Conservation (phyloP, 2,888 invertebrate species). For the Polyommatus icarus region DNA sequence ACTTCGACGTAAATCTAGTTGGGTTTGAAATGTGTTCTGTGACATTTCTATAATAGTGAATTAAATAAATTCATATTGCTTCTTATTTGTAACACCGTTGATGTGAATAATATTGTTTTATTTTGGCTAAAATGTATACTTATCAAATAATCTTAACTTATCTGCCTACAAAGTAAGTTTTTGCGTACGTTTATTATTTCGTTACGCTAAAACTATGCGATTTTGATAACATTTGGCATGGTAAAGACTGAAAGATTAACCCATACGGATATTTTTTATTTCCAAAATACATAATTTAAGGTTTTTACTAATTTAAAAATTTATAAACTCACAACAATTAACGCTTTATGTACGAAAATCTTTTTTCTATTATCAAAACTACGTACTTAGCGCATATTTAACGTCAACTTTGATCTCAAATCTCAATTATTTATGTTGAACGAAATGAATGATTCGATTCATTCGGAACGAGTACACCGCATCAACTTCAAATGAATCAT, state of each 20-base stretch:
- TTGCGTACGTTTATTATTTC: background rate
- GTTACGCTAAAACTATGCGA: too few relatives aligned
- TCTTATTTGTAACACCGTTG: background rate
- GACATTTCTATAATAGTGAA: slow-evolving; percentile 19
- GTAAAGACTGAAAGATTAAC: too few relatives aligned
- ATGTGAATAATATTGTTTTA: background rate
- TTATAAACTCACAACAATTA: background rate
- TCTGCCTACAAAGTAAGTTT: background rate
- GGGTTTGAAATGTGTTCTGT: slow-evolving; percentile 15
- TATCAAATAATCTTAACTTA: too few relatives aligned
- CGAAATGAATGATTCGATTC: slow-evolving; percentile 4
- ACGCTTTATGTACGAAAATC: background rate
- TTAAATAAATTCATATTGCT: background rate
- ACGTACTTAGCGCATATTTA: background rate
- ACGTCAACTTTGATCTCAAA: background rate
- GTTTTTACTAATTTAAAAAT: background rate
- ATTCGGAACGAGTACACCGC: slow-evolving; percentile 8
- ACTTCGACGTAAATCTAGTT: slow-evolving; percentile 51
- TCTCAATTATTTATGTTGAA: slow-evolving; percentile 10
- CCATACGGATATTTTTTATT: too few relatives aligned
- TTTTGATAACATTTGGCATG: too few relatives aligned
- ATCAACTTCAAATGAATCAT: slow-evolving; percentile 17
- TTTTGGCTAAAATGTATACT: background rate
- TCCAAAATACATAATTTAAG: background rate
- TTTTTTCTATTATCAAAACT: background rate